Evolutionary conservation across 1,140 invertebrate species (phyloP).

Genomic region (Heliconius himera): DNA sequence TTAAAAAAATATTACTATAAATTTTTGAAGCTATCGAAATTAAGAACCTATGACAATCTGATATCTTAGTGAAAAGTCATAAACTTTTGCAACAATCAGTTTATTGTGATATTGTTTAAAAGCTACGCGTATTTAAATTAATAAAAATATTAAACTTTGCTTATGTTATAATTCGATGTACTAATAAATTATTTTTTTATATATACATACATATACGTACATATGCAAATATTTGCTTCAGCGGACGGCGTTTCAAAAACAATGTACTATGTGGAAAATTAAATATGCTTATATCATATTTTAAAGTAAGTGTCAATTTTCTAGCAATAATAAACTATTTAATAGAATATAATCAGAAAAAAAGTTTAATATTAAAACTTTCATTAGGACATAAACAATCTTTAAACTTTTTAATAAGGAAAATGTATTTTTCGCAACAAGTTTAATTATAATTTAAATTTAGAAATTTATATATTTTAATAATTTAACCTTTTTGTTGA

Average conservation of each 20-base stretch:
- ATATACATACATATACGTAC: not conserved
- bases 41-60: not conserved
- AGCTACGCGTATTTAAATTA: not conserved
- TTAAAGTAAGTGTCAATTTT: not conserved
- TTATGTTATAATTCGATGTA: constrained; percentile 7
- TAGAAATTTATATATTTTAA: not conserved
- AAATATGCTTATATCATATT: not conserved
- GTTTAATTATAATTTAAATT: not conserved
- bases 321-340: not conserved
- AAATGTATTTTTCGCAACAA: not conserved
- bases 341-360: not conserved
- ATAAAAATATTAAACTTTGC: not conserved
- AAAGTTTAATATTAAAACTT: not conserved
- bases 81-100: not conserved
- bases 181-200: not conserved
- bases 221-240: not conserved
- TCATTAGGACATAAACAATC: too few species aligned
- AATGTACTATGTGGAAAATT: not conserved
- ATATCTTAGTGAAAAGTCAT: not conserved
- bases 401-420: too few species aligned
- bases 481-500: not conserved
- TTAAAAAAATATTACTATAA: not conserved
- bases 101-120: not conserved
- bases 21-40: not conserved
- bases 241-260: not conserved